phyloP scores from a whole-genome alignment of 1,140 invertebrate species.

The Bemisia tabaci region DNA sequence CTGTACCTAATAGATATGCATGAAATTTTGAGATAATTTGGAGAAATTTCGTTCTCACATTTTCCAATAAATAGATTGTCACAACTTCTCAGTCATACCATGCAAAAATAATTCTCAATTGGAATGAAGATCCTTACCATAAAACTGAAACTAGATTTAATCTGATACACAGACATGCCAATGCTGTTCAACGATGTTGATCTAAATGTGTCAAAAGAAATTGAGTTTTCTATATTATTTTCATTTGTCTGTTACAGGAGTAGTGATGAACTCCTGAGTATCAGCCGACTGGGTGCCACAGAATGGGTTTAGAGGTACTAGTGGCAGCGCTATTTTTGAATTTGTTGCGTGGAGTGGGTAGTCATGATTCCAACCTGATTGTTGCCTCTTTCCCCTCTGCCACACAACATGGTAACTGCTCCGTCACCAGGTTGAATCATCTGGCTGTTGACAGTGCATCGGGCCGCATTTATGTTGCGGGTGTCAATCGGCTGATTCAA shows the following conservation, averaged over 20 bases:
- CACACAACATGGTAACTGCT: neutral
- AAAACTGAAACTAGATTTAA: too few relatives aligned
- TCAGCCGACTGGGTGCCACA: neutral
- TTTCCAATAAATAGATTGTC: too few relatives aligned
- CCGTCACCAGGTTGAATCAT: conserved; percentile 24
- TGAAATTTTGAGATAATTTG: too few relatives aligned
- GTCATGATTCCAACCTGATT: neutral
- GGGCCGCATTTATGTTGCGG: conserved; percentile 41
- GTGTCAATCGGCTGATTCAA: conserved; percentile 42
- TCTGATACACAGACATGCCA: too few relatives aligned
- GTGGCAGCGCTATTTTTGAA: neutral
- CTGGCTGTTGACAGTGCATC: conserved; percentile 36
- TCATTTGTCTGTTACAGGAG: neutral
- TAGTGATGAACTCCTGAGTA: neutral
- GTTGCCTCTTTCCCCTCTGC: neutral
- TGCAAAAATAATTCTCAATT: too few relatives aligned
- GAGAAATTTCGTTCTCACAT: too few relatives aligned
- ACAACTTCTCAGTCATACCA: too few relatives aligned
- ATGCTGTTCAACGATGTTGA: too few relatives aligned
- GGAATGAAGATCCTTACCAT: too few relatives aligned
- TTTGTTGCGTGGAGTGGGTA: neutral
- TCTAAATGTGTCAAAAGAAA: too few relatives aligned
- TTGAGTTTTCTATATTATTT: too few relatives aligned
- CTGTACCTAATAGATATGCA: too few relatives aligned
- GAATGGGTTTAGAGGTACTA: neutral